A percentile compares a stretch with the other conserved stretches of the same genome.
Evolutionary conservation across 2,797 vertebrate genomes (phyloP).

Genomic region (Sebastolobus altivelis): DNA sequence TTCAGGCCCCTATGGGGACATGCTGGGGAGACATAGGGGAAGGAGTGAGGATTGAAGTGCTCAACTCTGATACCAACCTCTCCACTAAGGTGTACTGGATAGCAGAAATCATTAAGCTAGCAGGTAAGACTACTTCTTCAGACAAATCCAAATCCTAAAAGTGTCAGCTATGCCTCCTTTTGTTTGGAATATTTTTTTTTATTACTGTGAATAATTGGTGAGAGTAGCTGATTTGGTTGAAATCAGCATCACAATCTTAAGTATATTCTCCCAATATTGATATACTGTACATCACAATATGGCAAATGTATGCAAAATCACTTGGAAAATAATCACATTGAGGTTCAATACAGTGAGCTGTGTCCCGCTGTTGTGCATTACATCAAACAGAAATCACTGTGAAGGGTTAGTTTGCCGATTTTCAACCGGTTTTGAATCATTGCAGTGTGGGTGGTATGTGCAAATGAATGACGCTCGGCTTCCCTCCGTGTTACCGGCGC

Average conservation of each 20-base stretch:
- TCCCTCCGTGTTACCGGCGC: no score
- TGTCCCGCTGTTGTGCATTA: neutral
- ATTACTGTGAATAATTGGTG: neutral
- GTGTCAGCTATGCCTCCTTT: neutral
- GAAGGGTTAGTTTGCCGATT: neutral
- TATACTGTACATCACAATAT: neutral
- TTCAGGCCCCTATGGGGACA: conserved; percentile 93
- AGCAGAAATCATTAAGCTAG: conserved; percentile 94
- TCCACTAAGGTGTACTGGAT: conserved; percentile 98
- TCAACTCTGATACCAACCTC: conserved; percentile 93
- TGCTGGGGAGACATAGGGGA: conserved; percentile 95
- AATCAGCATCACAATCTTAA: neutral
- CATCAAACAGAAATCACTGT: neutral
- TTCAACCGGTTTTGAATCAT: neutral
- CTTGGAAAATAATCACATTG: neutral
- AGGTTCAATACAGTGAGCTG: neutral
- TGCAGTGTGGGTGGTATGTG: neutral
- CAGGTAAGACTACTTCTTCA: conserved; percentile 84
- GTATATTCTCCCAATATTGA: neutral
- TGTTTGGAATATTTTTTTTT: neutral
- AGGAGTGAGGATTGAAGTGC: conserved; percentile 94
- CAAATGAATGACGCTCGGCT: no score
- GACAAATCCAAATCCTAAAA: neutral
- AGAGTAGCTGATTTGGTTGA: neutral
- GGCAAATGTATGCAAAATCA: neutral